Base-by-base conservation (phyloP, 2,888 invertebrate genomes). In the Tromatobia lineatoria region DNA sequence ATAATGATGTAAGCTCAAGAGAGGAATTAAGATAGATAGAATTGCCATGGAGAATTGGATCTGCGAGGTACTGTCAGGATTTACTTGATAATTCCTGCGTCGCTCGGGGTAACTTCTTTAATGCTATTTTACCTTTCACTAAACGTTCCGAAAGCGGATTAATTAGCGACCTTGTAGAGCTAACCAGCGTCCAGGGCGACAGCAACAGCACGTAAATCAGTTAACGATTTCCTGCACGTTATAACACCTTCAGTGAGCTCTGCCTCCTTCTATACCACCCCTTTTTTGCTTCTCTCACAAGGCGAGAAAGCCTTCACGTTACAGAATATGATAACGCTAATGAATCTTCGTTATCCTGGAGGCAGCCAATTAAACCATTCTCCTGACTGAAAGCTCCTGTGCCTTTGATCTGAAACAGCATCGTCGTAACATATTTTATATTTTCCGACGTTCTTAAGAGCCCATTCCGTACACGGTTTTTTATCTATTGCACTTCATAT, bases 111-210 rank as follows among this genome's bases (percentile, higher is more conserved):
- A 86, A 83, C 85, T 89, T 87, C 87, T 89, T 88, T 87, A 87
- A 90, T 86, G 71, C 82, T 86, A 85, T 88, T 87, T 85, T 80
- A 80, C 80, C 88, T 90, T 89, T 86, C 85, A 83, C 85, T 81
- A 77, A 90, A 87, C 87, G 86, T 83, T 89, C 87, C 87, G 86
- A 89, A 91, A 90, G 90, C 87, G 89, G 90, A 91, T 91, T 91
- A 91, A 91, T 91, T 91, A 91, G 90, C 87, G 86, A 83, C 85
- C 86, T 87, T 80, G 77, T 81, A 83, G 82, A 82, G 78, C 75
- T 76, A 76, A 20, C 75, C 54, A 50, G 23, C 18, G 18, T 69
- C 47, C 59, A 38, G 29, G 59, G 61, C n/a, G 25, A 15, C 34
- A 34, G 34, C 34, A 47, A 52, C 70, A 29, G 61, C 47, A 70